Evolutionary conservation across 2,888 invertebrate species (phyloP), one percentile per base, ranked within the genome.

Genomic region (Temnothorax unifasciatus): DNA sequence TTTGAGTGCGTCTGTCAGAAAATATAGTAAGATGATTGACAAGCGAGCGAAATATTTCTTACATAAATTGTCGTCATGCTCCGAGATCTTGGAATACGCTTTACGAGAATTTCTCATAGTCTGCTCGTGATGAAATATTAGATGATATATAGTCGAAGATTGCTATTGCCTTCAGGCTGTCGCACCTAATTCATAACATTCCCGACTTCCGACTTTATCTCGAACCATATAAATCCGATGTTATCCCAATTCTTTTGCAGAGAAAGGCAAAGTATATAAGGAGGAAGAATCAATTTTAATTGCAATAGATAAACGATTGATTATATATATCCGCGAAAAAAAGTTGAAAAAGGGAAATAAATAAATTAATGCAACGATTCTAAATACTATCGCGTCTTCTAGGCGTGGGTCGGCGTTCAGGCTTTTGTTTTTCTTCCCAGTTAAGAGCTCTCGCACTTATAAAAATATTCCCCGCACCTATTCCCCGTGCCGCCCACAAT

Each of bases 401-500:
- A 44, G 21, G 44, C 29, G 68, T 77, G 52, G 68, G n/a, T 29
- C 41, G 68, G 15, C 29, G 34, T 21, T 34, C 47, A 75, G 34
- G 8, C 47, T 15, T 66, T 66, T 63, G 34, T 71, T 44, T 69
- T 54, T 15, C 11, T 21, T 6, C 34, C 21, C n/a, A 74, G 38
- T 38, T 54, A 54, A 54, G 9, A 6, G 64, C 18, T 59, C 29
- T 4, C 47, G 34, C 34, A 74, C 38, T 59, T 59, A 41, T 52
- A 81, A 47, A 75, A 81, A 74, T 81, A 59, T 25, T 47, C 54
- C n/a, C 41, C 76, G 76, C 34, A 18, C 18, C 68, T 68, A 52
- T 47, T 47, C 61, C 69, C 52, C 71, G 18, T 44, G 57, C 44
- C 76, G 59, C 59, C 59, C n/a, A 75, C 75, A 47, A 34, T 47